Conservation (phyloP, 92 coral and sea anemone species). For the Phenganax marumi region DNA sequence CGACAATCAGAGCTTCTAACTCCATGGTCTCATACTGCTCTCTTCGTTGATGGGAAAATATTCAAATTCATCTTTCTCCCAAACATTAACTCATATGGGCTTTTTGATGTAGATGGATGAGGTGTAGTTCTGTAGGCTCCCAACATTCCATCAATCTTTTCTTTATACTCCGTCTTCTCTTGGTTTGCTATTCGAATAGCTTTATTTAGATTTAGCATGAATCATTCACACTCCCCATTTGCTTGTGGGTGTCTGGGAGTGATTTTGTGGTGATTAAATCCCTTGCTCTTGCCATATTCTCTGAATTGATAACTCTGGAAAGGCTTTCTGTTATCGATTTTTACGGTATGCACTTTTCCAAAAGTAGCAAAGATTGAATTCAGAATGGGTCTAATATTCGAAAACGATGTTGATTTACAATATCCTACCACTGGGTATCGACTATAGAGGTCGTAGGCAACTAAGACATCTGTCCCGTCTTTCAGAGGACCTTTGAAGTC, state of each 20-base stretch:
- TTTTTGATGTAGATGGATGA: neutral
- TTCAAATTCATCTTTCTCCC: neutral
- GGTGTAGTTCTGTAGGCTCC: too few relatives aligned
- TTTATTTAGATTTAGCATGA: neutral
- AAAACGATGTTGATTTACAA: neutral
- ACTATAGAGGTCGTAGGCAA: neutral
- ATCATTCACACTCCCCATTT: neutral
- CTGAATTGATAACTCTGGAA: neutral
- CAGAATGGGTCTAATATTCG: neutral
- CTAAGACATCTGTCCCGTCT: neutral
- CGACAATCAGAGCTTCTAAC: too few relatives aligned
- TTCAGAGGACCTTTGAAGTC: slow-evolving; percentile 5
- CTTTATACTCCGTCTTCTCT: neutral
- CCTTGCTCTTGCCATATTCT: neutral
- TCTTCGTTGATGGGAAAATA: too few relatives aligned
- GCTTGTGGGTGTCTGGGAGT: neutral
- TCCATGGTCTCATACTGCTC: too few relatives aligned
- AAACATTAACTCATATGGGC: neutral
- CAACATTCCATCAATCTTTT: too few relatives aligned
- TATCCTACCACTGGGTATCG: slow-evolving; percentile 5
- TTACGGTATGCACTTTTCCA: neutral
- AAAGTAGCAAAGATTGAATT: neutral
- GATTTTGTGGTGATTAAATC: neutral
- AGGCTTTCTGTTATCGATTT: neutral
- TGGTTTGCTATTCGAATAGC: neutral